phyloP scores from a whole-genome alignment of 2,113 vertebrate genomes.

The Parotia lawesii region DNA sequence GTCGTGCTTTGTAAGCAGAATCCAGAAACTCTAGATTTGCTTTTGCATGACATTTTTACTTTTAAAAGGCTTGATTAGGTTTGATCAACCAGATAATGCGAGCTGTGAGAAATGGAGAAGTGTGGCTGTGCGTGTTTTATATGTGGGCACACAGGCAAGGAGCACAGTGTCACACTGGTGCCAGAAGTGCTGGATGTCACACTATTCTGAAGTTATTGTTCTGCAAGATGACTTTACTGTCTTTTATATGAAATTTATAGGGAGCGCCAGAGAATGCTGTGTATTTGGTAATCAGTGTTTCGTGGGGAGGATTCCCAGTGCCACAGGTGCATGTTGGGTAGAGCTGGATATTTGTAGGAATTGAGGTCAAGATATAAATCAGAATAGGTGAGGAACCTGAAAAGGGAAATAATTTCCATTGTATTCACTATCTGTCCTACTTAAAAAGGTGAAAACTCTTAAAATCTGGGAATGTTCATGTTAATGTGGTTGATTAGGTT shows the following conservation, averaged over 20 bases:
- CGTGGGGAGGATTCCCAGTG: not conserved
- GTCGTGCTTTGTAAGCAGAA: not conserved
- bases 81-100: not conserved
- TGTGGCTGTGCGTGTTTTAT: fast-evolving
- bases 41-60: not conserved
- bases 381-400: not conserved
- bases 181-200: not conserved
- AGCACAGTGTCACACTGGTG: not conserved
- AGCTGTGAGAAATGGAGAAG: not conserved
- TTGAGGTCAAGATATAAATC: not conserved
- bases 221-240: not conserved
- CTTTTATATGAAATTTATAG: not conserved
- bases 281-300: not conserved
- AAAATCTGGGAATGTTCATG: not conserved
- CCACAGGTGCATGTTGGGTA: not conserved
- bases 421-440: not conserved
- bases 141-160: fast-evolving
- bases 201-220: not conserved
- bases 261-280: not conserved
- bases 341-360: not conserved
- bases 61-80: not conserved
- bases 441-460: not conserved
- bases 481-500: not conserved
- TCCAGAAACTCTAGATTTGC: not conserved
- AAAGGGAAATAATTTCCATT: not conserved